Evolutionary conservation across 2,797 vertebrate species (phyloP), one percentile per base, ranked within the genome.

Genomic region (Mormyrus proboscirostris): DNA sequence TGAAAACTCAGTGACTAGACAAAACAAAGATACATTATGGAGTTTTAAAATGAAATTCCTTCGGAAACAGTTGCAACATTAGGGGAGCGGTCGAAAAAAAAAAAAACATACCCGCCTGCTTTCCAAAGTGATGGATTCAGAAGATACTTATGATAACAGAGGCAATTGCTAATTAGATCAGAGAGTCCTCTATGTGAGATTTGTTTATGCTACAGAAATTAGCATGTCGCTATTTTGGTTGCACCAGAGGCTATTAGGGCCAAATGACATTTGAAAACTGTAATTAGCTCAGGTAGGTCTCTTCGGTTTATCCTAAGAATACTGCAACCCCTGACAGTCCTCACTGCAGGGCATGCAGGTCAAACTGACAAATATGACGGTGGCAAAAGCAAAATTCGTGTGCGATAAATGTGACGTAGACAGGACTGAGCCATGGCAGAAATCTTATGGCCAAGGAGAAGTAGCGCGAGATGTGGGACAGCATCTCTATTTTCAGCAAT

Each of bases 161-260:
- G 88, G 51, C 88, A 91, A 90, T 82, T 91, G 90, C 86, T 92
- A 92, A 93, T 92, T 92, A 91, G 89, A 92, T 92, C 91, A 90
- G 83, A 79, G 73, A 41, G 73, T 76, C 14, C 33, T 59, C 73
- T 90, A 90, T 91, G 89, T 91, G 91, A 89, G 90, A 91, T 91
- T 90, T 91, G 92, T 93, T 93, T 92, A 91, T 89, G 90, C 90
- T 91, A 89, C 91, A 88, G 89, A 93, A 92, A 92, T 90, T 91
- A 91, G 91, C 65, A 90, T 92, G 91, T 91, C 90, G 88, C 89
- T 88, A 90, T 92, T 92, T 85, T 59, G 86, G 84, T 83, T 89
- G 65, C 83, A 87, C 88, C 47, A 87, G 84, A 91, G 90, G 89
- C 88, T 91, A 91, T 91, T 90, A 90, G 87, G 88, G 85, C 88